Base-by-base conservation (phyloP, 2,888 invertebrate genomes). In the Protodeltote pygarga region DNA sequence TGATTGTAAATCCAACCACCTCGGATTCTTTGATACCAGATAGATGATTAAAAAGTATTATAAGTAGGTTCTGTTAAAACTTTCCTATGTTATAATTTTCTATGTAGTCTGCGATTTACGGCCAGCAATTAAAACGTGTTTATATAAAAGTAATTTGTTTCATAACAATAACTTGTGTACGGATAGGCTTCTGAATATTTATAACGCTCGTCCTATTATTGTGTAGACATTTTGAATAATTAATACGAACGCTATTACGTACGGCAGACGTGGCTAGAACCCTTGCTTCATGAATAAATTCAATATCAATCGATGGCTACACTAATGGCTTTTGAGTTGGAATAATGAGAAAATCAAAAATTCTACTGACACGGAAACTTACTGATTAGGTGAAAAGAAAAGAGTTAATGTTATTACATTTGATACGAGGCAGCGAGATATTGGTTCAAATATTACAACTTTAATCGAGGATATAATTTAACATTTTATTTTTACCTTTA, bases 151-250 rank as follows among this genome's bases (percentile, higher is more conserved):
- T 70, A 70, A 67, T 67, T 71, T 67, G 60, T 71, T 39, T 31
- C 28, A 42, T 42, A 39, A 62, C 50, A 62, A 62, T 55, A 70
- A 52, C 41, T 62, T 51, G 65, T 59, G 62, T 65, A 61, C 59
- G 59, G 73, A 77, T 77, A 71, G 74, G 46, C 78, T 76, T 70
- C 78, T 85, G 85, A 84, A 86, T 89, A 89, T 89, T 88, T 85
- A 89, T 87, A 84, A 81, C 74, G 74, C 72, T 62, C 71, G 73
- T 80, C 76, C 85, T 80, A 85, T 88, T 86, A 87, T 82, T 76
- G 79, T 79, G 88, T 82, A 82, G 87, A 87, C 88, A 79, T 83
- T 79, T 81, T 89, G 87, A 87, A 89, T 89, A 89, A 89, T 88
- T 87, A 88, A 89, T 76, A 65, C 76, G 80, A 74, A 71, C 71